phyloP scores from a whole-genome alignment of 2,113 vertebrate species.

The Atrichornis clamosus region DNA sequence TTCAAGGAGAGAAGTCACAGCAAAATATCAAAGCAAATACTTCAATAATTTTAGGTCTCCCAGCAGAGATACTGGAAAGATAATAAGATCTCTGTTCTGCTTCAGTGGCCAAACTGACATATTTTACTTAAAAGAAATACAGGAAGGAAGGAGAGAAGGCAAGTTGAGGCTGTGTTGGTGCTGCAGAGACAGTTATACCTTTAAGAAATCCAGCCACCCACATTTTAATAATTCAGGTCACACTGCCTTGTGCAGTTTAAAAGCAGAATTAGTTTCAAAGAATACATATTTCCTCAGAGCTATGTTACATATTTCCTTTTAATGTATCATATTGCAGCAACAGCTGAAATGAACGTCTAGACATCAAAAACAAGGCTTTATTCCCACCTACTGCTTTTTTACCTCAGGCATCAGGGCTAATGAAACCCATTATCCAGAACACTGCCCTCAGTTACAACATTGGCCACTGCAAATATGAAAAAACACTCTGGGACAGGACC shows the following conservation, averaged over 20 bases:
- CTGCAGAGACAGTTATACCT: conserved; percentile 22
- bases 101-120: conserved; percentile 59
- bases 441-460: conserved; percentile 58
- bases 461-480: conserved; percentile 52
- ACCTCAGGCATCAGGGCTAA: conserved; percentile 77
- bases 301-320: conserved; percentile 77
- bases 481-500: conserved; percentile 48
- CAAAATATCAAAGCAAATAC: conserved; percentile 70
- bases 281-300: conserved; percentile 76
- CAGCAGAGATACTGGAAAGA: conserved; percentile 66
- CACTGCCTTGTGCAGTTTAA: conserved; percentile 66
- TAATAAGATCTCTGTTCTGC: conserved; percentile 65
- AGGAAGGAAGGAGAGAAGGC: conserved; percentile 17
- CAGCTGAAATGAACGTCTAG: conserved; percentile 74
- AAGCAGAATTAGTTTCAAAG: conserved; percentile 77
- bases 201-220: conserved; percentile 68
- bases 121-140: conserved; percentile 61
- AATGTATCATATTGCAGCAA: conserved; percentile 75
- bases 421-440: conserved; percentile 77
- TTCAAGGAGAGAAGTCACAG: conserved; percentile 54
- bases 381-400: conserved; percentile 75
- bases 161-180: neutral
- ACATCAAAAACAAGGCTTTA: conserved; percentile 75
- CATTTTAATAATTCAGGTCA: conserved; percentile 75
- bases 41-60: conserved; percentile 72